Evolutionary conservation across 1,140 invertebrate genomes (phyloP).

Genomic region (Bombus ignitus): DNA sequence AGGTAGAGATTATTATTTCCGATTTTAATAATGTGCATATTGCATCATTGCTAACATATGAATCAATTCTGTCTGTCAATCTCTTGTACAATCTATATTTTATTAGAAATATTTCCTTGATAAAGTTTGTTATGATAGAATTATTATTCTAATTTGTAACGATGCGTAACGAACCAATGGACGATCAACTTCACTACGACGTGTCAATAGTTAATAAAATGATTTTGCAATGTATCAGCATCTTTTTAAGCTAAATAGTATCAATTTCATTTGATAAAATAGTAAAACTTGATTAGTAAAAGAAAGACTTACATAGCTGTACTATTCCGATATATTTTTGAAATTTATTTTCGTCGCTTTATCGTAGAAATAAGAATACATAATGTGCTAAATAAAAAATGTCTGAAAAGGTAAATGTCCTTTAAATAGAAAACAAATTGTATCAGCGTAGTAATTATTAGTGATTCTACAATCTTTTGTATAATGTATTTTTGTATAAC

Average conservation of each 20-base stretch:
- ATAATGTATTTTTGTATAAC: neutral
- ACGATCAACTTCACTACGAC: conserved; percentile 2
- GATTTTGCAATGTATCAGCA: neutral
- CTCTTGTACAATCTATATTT: neutral
- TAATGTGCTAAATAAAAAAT: neutral
- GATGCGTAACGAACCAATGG: neutral
- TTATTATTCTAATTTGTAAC: conserved; percentile 1
- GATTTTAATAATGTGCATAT: conserved; percentile 1
- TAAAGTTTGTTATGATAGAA: conserved; percentile 4
- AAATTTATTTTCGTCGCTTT: conserved; percentile 10
- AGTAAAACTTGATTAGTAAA: neutral
- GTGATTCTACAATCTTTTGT: neutral
- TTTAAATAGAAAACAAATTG: neutral
- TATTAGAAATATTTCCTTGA: neutral
- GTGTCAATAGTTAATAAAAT: conserved; percentile 26
- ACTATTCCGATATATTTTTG: neutral
- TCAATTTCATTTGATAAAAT: neutral
- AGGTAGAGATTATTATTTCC: conserved; percentile 19
- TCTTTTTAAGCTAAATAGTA: neutral
- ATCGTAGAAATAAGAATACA: conserved; percentile 8
- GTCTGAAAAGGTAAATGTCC: neutral
- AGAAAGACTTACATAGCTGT: neutral
- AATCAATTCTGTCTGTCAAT: neutral
- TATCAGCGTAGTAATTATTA: neutral
- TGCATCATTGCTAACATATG: neutral